Conservation (phyloP, 92 coral and sea anemone species). For the Micromussa lordhowensis region DNA sequence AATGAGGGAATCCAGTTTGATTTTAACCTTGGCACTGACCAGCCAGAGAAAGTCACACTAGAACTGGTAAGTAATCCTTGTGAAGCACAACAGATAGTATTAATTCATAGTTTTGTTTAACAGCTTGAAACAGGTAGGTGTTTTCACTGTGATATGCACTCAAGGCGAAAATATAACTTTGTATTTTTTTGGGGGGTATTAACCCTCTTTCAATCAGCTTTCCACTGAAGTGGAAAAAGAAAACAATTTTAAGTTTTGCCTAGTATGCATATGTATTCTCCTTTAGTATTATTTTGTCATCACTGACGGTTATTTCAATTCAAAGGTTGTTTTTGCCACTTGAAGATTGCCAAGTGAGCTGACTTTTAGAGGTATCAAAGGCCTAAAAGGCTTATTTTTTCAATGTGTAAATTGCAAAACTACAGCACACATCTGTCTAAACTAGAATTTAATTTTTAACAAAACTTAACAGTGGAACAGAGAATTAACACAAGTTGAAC, state of each 20-base stretch:
- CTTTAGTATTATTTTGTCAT: background rate
- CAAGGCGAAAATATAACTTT: conserved; percentile 19
- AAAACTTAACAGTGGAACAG: conserved; percentile 62
- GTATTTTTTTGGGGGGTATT: background rate
- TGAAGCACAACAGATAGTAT: background rate
- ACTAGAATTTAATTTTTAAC: conserved; percentile 57
- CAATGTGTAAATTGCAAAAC: background rate
- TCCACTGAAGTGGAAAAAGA: background rate
- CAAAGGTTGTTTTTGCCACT: conserved; percentile 59
- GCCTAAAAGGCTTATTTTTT: conserved; percentile 9
- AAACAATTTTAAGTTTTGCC: conserved; percentile 15
- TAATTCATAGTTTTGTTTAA: background rate
- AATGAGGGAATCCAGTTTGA: conserved; percentile 99
- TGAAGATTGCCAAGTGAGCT: conserved; percentile 58
- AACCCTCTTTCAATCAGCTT: background rate
- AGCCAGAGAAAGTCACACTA: conserved; percentile 90
- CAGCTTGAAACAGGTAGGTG: conserved; percentile 32
- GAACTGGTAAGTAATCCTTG: conserved; percentile 84
- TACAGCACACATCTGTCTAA: conserved; percentile 18
- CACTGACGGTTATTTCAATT: conserved; percentile 42
- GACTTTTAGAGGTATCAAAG: conserved; percentile 44
- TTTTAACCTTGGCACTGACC: conserved; percentile 89
- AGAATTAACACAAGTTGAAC: conserved; percentile 49
- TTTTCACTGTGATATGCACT: background rate
- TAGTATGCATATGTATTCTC: background rate